Conservation (phyloP, 2,797 vertebrate genomes). For the Danio tinwini region DNA sequence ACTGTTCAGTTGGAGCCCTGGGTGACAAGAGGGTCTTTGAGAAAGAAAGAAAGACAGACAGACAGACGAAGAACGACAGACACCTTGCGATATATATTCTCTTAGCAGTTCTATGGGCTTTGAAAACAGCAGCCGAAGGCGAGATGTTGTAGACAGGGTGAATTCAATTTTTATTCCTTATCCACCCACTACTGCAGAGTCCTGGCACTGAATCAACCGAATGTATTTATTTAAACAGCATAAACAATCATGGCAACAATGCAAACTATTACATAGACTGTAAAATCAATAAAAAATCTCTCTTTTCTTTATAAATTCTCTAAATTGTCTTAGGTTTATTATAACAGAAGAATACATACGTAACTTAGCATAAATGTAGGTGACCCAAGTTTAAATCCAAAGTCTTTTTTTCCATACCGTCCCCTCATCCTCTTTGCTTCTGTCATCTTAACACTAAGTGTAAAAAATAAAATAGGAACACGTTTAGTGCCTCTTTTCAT, state of each 20-base stretch:
- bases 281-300: background rate
- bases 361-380: background rate
- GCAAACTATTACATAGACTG: background rate
- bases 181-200: constrained; percentile 46
- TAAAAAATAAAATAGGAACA: background rate
- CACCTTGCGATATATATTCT: constrained; percentile 47
- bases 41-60: constrained; percentile 60
- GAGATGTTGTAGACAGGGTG: constrained; percentile 60
- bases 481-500: constrained; percentile 25
- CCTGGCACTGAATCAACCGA: constrained; percentile 37
- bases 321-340: background rate
- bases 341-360: background rate
- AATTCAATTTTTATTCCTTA: constrained; percentile 61
- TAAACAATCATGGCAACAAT: background rate
- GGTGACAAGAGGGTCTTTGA: constrained; percentile 84
- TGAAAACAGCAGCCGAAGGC: constrained; percentile 49
- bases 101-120: constrained; percentile 45
- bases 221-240: constrained; percentile 13
- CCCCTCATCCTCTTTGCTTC: background rate
- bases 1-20: constrained; percentile 83
- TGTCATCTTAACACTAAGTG: background rate
- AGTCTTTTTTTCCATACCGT: background rate
- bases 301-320: background rate
- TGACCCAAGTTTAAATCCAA: background rate
- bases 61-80: constrained; percentile 44